Conservation (phyloP, 2,797 vertebrate species). For the Toxotes lorentzi region DNA sequence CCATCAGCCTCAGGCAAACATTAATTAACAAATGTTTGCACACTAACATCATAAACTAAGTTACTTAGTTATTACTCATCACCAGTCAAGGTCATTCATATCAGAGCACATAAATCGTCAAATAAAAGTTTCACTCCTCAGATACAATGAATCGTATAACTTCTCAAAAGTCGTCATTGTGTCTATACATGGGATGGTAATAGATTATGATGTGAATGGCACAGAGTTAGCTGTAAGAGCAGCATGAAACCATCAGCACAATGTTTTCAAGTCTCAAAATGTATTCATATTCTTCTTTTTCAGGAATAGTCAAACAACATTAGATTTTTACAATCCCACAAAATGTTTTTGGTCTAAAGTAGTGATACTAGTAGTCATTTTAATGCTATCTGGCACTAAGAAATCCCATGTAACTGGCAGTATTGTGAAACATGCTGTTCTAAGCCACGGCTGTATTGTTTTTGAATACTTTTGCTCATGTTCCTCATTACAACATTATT, state of each 20-base stretch:
- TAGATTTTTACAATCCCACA: slow-evolving; percentile 44
- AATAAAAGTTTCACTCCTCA: slow-evolving; percentile 12
- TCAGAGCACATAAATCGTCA: background rate
- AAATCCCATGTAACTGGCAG: slow-evolving; percentile 47
- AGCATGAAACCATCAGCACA: slow-evolving; percentile 48
- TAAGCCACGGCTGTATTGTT: slow-evolving; percentile 46
- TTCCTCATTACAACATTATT: slow-evolving; percentile 58
- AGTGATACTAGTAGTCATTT: slow-evolving; percentile 54
- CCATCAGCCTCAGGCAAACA: background rate
- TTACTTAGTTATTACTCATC: background rate
- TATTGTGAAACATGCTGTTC: slow-evolving; percentile 50
- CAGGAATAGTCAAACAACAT: slow-evolving; percentile 25
- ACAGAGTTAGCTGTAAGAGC: slow-evolving; percentile 30
- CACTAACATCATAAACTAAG: background rate
- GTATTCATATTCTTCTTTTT: slow-evolving; percentile 33
- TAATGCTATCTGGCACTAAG: slow-evolving; percentile 52
- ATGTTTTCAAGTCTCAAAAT: slow-evolving; percentile 7
- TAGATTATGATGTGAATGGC: slow-evolving; percentile 8
- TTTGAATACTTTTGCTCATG: slow-evolving; percentile 42
- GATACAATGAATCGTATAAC: background rate
- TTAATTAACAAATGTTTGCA: background rate
- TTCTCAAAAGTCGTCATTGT: background rate
- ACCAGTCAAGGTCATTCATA: background rate
- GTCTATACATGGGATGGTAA: slow-evolving; percentile 18
- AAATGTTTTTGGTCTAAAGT: slow-evolving; percentile 32